Evolutionary conservation across 2,888 invertebrate species (phyloP).

Genomic region (Epiblema foenella): DNA sequence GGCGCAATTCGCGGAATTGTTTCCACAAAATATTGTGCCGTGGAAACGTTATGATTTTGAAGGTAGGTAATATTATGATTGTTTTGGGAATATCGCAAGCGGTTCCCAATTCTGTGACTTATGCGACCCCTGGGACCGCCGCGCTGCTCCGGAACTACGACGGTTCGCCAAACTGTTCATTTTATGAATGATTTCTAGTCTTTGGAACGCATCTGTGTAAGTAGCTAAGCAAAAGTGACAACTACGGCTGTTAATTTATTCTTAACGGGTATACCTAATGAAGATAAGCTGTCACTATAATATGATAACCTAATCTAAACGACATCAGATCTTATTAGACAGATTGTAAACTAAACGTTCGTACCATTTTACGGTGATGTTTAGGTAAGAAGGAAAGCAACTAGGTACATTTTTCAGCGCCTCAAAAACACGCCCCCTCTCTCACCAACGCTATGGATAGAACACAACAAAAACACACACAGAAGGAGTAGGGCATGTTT

Average conservation of each 20-base stretch:
- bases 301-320: too few species aligned
- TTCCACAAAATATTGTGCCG: conserved; percentile 12
- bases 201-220: background rate
- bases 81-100: conserved; percentile 80
- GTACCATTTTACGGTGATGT: too few species aligned
- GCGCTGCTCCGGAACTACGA: conserved; percentile 45
- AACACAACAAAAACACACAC: background rate
- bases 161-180: conserved; percentile 25
- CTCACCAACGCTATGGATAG: too few species aligned
- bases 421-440: too few species aligned
- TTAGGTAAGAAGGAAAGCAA: too few species aligned
- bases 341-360: too few species aligned
- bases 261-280: background rate
- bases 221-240: conserved; percentile 13
- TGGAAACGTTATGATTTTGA: conserved; percentile 47
- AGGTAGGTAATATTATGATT: conserved; percentile 68
- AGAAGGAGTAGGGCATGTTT: background rate
- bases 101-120: conserved; percentile 65
- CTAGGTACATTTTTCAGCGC: too few species aligned
- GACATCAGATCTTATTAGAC: too few species aligned
- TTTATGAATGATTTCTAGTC: background rate
- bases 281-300: conserved; percentile 1
- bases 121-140: conserved; percentile 75
- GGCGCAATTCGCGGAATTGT: conserved; percentile 7
- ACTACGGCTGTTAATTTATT: background rate